Conservation (phyloP, 1,140 invertebrate species). For the Calephelis virginiensis region DNA sequence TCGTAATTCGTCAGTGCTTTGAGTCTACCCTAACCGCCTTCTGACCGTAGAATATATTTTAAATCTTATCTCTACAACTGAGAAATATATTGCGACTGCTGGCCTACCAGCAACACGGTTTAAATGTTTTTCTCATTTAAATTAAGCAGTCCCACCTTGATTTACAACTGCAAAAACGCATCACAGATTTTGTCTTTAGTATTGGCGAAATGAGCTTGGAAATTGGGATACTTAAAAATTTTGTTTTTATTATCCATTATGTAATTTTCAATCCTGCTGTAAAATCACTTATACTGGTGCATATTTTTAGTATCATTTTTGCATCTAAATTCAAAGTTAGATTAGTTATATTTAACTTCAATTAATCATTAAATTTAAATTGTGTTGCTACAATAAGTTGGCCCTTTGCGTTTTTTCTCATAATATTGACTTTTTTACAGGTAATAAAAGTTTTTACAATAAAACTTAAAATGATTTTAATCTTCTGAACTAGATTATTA, state of each 20-base stretch:
- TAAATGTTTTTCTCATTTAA: constrained; percentile 44
- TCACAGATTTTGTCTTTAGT: constrained; percentile 38
- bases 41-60: constrained; percentile 34
- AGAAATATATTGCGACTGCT: constrained; percentile 35
- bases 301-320: no score
- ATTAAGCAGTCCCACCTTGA: constrained; percentile 36
- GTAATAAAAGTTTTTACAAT: no score
- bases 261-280: neutral
- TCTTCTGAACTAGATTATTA: no score
- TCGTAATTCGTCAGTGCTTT: constrained; percentile 28
- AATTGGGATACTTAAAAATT: constrained; percentile 8
- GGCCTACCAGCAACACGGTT: constrained; percentile 32
- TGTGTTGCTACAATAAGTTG: no score
- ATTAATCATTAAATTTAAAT: no score
- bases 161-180: constrained; percentile 40
- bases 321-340: no score
- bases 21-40: neutral
- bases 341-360: no score
- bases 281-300: neutral
- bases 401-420: no score
- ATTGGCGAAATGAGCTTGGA: constrained; percentile 21
- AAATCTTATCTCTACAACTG: constrained; percentile 27
- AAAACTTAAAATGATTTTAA: no score
- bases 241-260: neutral
- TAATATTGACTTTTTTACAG: no score